A percentile compares a stretch with the other conserved stretches of the same genome.
phyloP scores from a whole-genome alignment of 64 coral and sea anemone species.

The Pachyseris speciosa region DNA sequence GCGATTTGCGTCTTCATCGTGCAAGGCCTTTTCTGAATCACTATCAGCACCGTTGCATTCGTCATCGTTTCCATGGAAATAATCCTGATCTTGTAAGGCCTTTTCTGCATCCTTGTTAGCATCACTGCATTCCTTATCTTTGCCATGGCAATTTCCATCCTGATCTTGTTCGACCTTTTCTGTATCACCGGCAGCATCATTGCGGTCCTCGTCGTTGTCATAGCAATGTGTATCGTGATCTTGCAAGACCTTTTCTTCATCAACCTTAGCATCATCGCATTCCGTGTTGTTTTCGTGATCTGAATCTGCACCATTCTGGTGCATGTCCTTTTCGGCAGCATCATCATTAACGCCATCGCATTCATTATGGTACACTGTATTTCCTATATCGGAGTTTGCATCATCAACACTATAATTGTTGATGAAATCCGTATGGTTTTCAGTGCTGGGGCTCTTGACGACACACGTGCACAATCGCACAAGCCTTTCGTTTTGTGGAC shows the following conservation, averaged over 20 bases:
- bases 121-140: neutral
- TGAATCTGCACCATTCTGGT: neutral
- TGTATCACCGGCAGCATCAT: neutral
- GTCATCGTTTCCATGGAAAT: neutral
- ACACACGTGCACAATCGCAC: slow-evolving; percentile 5
- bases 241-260: neutral
- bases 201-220: neutral
- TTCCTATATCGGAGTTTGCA: neutral
- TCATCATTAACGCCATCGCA: neutral
- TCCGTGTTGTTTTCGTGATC: neutral
- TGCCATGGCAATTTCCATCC: neutral
- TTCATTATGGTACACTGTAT: neutral
- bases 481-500: slow-evolving; percentile 32
- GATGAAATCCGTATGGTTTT: neutral
- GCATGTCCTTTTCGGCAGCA: neutral
- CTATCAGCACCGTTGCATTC: neutral
- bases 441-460: neutral
- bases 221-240: neutral
- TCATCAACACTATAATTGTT: neutral
- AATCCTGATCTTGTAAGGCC: neutral
- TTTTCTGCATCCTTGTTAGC: neutral
- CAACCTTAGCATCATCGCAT: neutral
- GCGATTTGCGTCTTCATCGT: neutral
- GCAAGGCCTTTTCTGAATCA: neutral
- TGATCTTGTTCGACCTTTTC: neutral